Evolutionary conservation across 2,888 invertebrate genomes (phyloP).

Genomic region (Hedychridium roseum): DNA sequence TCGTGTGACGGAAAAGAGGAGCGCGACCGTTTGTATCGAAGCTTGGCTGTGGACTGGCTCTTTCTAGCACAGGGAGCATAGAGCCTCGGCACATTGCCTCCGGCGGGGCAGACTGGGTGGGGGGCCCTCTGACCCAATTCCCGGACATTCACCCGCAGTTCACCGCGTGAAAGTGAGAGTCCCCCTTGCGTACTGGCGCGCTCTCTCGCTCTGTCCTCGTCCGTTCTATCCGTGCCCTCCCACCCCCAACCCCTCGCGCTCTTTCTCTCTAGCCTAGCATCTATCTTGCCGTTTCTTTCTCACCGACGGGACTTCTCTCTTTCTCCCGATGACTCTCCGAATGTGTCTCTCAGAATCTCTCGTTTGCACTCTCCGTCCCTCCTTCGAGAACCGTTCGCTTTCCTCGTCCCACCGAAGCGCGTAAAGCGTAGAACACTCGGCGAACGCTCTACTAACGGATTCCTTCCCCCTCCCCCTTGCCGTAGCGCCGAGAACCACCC

Average conservation of each 20-base stretch:
- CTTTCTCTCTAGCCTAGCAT: slow-evolving; percentile 35
- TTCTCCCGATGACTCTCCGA: slow-evolving; percentile 22
- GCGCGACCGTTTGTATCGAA: slow-evolving; percentile 61
- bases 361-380: slow-evolving; percentile 26
- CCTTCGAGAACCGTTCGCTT: slow-evolving; percentile 34
- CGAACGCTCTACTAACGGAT: slow-evolving; percentile 58
- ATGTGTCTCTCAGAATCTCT: slow-evolving; percentile 22
- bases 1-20: slow-evolving; percentile 27
- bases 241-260: slow-evolving; percentile 25
- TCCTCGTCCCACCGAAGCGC: slow-evolving; percentile 55
- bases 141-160: slow-evolving; percentile 77
- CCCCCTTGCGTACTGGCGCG: slow-evolving; percentile 63
- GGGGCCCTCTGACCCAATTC: slow-evolving; percentile 80
- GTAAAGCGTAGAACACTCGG: slow-evolving; percentile 31
- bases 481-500: slow-evolving; percentile 13
- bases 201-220: slow-evolving; percentile 27
- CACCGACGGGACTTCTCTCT: slow-evolving; percentile 24
- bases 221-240: too few species aligned
- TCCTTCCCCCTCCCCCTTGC: slow-evolving; percentile 62
- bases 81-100: slow-evolving; percentile 68
- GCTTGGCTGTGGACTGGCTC: slow-evolving; percentile 62
- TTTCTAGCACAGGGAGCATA: slow-evolving; percentile 59
- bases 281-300: slow-evolving; percentile 30
- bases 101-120: slow-evolving; percentile 66
- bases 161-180: slow-evolving; percentile 72